Evolutionary conservation across 1,140 invertebrate genomes (phyloP), one percentile per base, ranked within the genome.

Genomic region (Anagrus nilaparvatae): DNA sequence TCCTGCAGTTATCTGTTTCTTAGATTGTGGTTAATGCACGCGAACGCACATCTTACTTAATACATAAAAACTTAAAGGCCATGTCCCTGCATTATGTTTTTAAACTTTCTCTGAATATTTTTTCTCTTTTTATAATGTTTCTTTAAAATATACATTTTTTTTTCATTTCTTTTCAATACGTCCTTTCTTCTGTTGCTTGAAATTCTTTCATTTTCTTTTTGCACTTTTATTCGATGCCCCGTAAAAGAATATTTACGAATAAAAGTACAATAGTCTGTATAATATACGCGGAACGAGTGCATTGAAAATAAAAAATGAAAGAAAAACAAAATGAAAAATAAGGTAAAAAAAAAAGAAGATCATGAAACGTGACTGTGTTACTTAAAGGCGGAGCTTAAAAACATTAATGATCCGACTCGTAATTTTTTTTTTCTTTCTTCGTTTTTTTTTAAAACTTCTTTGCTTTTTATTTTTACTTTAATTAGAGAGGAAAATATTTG

Each of bases 131-230:
- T n/a, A n/a, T n/a, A n/a, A n/a, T n/a, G n/a, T n/a, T n/a, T n/a
- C n/a, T n/a, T n/a, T n/a, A n/a, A n/a, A n/a, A n/a, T n/a, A n/a
- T n/a, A n/a, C n/a, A n/a, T n/a, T n/a, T n/a, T n/a, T n/a, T n/a
- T 31, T 51, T 43, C 40, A 28, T 39, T 44, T 33, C 49, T 29
- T 45, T 21, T n/a, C 34, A 25, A 29, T 41, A 46, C 29, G 46
- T 39, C 34, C 41, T 30, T 34, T 20, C 31, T 47, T 43, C 31
- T 27, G n/a, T n/a, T n/a, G n/a, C n/a, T n/a, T n/a, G n/a, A n/a
- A n/a, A n/a, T n/a, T n/a, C n/a, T 36, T 43, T 43, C 32, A 12
- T n/a, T 18, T 12, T 32, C n/a, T 19, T 27, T 30, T 36, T 36
- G 35, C 35, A 24, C 27, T 44, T 44, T 37, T 39, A 44, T 38